phyloP scores from a whole-genome alignment of 2,113 vertebrate species.

The Orientallactaga bullata region DNA sequence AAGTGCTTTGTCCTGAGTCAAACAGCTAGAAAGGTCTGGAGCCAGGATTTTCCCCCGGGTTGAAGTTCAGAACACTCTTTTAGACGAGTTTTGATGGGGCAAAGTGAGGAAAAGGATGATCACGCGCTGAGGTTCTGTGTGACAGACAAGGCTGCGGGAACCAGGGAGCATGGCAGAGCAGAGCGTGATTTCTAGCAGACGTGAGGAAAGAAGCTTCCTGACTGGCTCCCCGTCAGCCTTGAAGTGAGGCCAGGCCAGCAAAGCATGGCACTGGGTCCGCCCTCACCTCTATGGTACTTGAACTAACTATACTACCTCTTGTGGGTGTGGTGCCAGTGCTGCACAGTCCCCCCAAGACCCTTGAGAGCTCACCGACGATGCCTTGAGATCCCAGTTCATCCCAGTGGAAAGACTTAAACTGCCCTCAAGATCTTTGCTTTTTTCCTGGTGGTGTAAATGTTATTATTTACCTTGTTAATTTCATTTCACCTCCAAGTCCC shows the following conservation, averaged over 20 bases:
- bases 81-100: not conserved
- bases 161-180: not conserved
- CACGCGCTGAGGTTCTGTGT: not conserved
- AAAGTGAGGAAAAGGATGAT: slow-evolving; percentile 32
- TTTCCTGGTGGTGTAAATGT: not conserved
- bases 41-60: not conserved
- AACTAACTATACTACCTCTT: not conserved
- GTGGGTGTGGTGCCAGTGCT: not conserved
- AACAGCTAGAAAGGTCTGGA: not conserved
- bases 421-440: not conserved
- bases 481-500: not conserved
- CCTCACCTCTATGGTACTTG: not conserved
- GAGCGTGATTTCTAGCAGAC: not conserved
- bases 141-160: not conserved
- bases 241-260: not conserved
- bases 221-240: not conserved
- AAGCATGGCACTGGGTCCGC: not conserved
- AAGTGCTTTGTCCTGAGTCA: not conserved
- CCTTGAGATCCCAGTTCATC: not conserved
- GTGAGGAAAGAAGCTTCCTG: not conserved
- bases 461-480: not conserved
- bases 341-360: not conserved
- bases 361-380: not conserved
- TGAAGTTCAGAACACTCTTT: not conserved
- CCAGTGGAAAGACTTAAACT: not conserved